Base-by-base conservation (phyloP, 1,140 invertebrate genomes). In the Acromyrmex echinatior region DNA sequence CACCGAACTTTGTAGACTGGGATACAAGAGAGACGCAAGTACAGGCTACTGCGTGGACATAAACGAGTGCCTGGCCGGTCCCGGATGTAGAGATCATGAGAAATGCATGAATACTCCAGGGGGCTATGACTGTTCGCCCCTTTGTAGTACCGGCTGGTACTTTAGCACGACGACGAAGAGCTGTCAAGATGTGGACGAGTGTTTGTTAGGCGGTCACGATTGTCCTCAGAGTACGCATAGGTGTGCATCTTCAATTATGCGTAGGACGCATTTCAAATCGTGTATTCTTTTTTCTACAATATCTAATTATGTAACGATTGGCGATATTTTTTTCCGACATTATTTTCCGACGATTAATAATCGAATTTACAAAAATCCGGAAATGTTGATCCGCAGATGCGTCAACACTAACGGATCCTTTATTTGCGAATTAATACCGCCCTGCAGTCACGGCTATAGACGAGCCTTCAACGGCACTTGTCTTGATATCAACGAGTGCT, bases 121-220 rank as follows among this genome's bases (percentile, higher is more conserved):
- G 3, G 97, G 97, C 4, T 98, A 97, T 92, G 98, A 93, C 94
- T 97, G 91, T 97, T 97, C 92, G 96, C 97, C 1, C 76, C 93
- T 10, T 96, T 98, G 7, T 96, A 97, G 77, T 3, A 49, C 79
- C 2, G 94, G 94, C 18, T 94, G 94, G 94, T 93, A 89, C 31
- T 95, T 93, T 92, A 95, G 95, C 31, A 92, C 96, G 73, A 71
- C 93, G 21, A 96, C 96, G 80, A 96, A 97, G 91, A 97, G 97
- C 70, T 99, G 98, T 94, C 96, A 97, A 80, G 99, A 99, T 93
- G 98, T 99, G 14, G 97, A 99, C 92, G 99, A 99, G 94, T 99
- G 99, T 70, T 89, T 93, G 18, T 79, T 95, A 12, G 94, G 94
- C 16, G 92, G 91, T 6, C 94, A 95, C 82, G 87, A 93, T 76